Base-by-base conservation (phyloP, 2,888 invertebrate species). In the Andrena minutula region DNA sequence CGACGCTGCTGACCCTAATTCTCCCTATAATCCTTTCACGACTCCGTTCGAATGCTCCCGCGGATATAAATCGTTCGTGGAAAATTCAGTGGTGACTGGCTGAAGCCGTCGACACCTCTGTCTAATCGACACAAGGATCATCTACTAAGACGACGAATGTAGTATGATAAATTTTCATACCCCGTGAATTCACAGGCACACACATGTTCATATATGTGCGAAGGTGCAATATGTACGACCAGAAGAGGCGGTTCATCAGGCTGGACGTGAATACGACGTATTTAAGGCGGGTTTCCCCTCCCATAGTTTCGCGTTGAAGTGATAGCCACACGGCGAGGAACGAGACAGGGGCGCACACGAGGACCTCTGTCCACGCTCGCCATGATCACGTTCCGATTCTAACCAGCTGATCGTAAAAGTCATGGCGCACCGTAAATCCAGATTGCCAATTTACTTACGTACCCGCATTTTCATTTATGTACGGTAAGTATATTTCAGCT, bases 121-220 rank as follows among this genome's bases (percentile, higher is more conserved):
- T 60, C 75, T 78, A 75, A 79, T 60, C 83, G 74, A 63, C 49
- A 64, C 41, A 76, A 35, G 41, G 4, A 82, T 86, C 85, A 80
- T 47, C 75, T 79, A 41, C 83, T 79, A 82, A 75, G 64, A 82
- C 90, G 89, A 90, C 89, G 84, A 90, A 90, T 89, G 84, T 76
- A 69, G 65, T 30, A 73, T 85, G 88, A 90, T 89, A 88, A 90
- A 89, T 89, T 90, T 89, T 89, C 88, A 87, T 90, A 83, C 75
- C 66, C 69, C 79, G 78, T 85, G 89, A 41, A 88, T 89, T 90
- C 89, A 89, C 87, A 83, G 80, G 53, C 78, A 16, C 63, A 7
- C 28, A 51, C 56, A 35, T 51, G 58, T 10, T 10, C 53, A 12
- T 20, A 70, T 61, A 61, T 35, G 28, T 8, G 30, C 32, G 49